These are phyloP conservation scores for Plestiodon gilberti DNA, from an alignment of 2,113 vertebrate genomes.

Conservation along the genomic window DNA sequence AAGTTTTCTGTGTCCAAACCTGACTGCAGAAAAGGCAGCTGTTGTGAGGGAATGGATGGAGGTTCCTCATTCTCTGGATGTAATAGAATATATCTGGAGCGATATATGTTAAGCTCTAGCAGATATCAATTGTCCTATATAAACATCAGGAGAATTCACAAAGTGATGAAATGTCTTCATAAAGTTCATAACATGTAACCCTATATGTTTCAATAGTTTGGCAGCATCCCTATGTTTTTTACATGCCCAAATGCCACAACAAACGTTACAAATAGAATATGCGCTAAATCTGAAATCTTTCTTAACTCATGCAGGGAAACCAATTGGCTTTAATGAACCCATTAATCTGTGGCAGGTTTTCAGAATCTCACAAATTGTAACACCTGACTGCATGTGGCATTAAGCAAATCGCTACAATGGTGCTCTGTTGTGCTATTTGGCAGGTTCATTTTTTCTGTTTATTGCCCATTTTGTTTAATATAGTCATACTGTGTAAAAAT, in stretches of 20 bases:
- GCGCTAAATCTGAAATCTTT: neutral
- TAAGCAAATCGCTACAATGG: neutral
- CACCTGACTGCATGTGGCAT: neutral
- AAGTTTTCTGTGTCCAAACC: neutral
- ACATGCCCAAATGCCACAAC: neutral
- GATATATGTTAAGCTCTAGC: neutral
- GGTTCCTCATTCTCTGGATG: neutral
- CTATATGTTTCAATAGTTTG: neutral
- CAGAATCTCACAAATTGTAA: neutral
- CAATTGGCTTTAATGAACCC: neutral
- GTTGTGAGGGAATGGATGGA: neutral
- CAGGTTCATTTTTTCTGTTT: conserved; percentile 60
- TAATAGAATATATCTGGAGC: neutral
- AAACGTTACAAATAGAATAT: neutral
- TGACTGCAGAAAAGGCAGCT: neutral
- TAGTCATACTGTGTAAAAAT: conserved; percentile 38
- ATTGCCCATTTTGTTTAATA: conserved; percentile 64
- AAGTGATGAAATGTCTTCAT: too few species aligned
- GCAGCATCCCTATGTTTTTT: neutral
- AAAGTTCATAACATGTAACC: neutral
- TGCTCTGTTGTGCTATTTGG: conserved; percentile 38
- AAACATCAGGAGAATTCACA: neutral
- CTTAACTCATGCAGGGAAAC: neutral
- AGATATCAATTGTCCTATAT: neutral
- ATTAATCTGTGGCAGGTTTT: neutral